Evolutionary conservation across 2,113 vertebrate species (phyloP).

Genomic region (Nibea albiflora): DNA sequence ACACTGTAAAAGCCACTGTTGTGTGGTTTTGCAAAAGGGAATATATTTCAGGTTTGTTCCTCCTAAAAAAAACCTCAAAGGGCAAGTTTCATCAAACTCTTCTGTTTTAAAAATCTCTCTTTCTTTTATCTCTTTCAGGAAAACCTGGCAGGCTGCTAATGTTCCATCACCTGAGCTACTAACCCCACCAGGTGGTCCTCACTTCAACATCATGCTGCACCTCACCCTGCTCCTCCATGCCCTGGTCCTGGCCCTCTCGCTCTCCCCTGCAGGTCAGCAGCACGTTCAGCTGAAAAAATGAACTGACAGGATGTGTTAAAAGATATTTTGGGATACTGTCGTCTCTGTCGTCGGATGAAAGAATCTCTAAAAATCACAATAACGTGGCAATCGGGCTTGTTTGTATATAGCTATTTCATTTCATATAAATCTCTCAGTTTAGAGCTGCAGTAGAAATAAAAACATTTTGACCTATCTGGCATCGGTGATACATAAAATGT

Average conservation of each 20-base stretch:
- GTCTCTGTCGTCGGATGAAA: slow-evolving; percentile 3
- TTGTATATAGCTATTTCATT: not conserved
- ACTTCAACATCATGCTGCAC: slow-evolving; percentile 79
- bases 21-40: not conserved
- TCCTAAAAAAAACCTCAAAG: not conserved
- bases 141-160: slow-evolving; percentile 76
- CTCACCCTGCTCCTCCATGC: slow-evolving; percentile 75
- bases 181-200: slow-evolving; percentile 73
- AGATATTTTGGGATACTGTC: slow-evolving; percentile 4
- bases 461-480: not conserved
- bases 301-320: not conserved
- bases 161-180: slow-evolving; percentile 72
- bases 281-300: slow-evolving; percentile 2
- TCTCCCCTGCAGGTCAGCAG: slow-evolving; percentile 73
- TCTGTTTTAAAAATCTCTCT: slow-evolving; percentile 5
- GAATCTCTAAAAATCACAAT: not conserved
- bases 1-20: not conserved
- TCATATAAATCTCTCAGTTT: not conserved
- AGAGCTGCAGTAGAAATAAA: not conserved
- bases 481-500: not conserved
- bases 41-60: not conserved
- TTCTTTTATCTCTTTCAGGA: slow-evolving; percentile 59
- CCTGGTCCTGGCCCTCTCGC: slow-evolving; percentile 70
- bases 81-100: not conserved
- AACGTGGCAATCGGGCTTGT: not conserved